Evolutionary conservation across 1,140 invertebrate species (phyloP), one percentile per base, ranked within the genome.

Genomic region (Eurosta solidaginis): DNA sequence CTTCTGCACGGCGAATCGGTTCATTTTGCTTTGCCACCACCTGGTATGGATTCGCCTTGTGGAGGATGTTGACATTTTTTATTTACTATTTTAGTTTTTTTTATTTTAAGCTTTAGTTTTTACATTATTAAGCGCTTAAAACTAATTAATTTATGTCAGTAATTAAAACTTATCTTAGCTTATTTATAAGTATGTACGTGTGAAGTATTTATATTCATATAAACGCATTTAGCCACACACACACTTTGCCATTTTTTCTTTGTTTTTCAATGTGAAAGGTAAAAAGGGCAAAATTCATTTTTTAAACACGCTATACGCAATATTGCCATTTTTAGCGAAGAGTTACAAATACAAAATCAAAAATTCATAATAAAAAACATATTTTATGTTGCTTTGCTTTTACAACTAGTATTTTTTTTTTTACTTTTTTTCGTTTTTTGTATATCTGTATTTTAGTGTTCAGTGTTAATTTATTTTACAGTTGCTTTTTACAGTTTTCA

Each of bases 201-300:
- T n/a, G n/a, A n/a, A n/a, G n/a, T n/a, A n/a, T n/a, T n/a, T n/a
- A n/a, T n/a, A n/a, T n/a, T n/a, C n/a, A 68, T 40, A 40, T 68
- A 68, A 68, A 68, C 59, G 33, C 59, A 33, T 68, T 40, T 68
- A 68, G 40, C 59, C 59, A 68, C 33, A 40, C 54, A n/a, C n/a
- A 59, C 59, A 68, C 9, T 20, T 40, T 68, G 59, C 59, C 59
- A 68, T 68, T 68, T 68, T 40, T 54, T 52, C 9, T 54, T n/a
- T n/a, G n/a, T n/a, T n/a, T 68, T 68, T 68, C 59, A 68, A 68
- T 68, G 29, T 68, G 59, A 68, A 36, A 68, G 59, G 29, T 68
- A 40, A 68, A 68, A 40, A 36, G 59, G 59, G 59, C 59, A 68
- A 68, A 68, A 40, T n/a, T n/a, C n/a, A n/a, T n/a, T n/a, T 27